phyloP scores from a whole-genome alignment of 2,888 invertebrate genomes.

The Malacosoma neustria region DNA sequence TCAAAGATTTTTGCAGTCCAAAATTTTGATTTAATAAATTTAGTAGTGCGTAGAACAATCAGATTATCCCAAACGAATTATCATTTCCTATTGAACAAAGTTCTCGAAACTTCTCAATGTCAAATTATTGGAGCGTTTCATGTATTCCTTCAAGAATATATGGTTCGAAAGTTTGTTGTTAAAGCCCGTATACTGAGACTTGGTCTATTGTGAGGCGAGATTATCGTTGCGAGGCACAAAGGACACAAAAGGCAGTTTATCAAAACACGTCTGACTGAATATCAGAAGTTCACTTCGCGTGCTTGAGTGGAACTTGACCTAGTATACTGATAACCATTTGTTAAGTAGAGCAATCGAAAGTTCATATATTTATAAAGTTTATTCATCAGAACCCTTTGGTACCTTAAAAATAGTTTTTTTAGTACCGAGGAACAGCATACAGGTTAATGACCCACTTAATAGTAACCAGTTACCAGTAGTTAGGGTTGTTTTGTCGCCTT shows the following conservation, averaged over 20 bases:
- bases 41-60: too few relatives aligned
- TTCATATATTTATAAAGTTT: too few relatives aligned
- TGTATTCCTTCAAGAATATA: neutral
- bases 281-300: constrained; percentile 34
- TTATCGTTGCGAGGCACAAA: constrained; percentile 49
- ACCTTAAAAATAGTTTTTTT: too few relatives aligned
- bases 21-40: too few relatives aligned
- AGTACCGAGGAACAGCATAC: too few relatives aligned
- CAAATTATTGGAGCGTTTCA: neutral
- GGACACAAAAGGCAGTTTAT: constrained; percentile 58
- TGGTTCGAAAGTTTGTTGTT: constrained; percentile 29
- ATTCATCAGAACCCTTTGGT: too few relatives aligned
- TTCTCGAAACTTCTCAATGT: neutral
- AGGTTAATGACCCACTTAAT: too few relatives aligned
- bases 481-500: too few relatives aligned
- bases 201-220: constrained; percentile 34
- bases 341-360: too few relatives aligned
- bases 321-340: too few relatives aligned
- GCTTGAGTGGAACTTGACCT: constrained; percentile 3
- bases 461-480: too few relatives aligned
- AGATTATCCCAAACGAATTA: neutral
- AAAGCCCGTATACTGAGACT: constrained; percentile 31
- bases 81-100: neutral
- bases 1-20: too few relatives aligned
- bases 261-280: constrained; percentile 46